Evolutionary conservation across 2,888 invertebrate species (phyloP), one percentile per base, ranked within the genome.

Genomic region (Chymomyza caudatula): DNA sequence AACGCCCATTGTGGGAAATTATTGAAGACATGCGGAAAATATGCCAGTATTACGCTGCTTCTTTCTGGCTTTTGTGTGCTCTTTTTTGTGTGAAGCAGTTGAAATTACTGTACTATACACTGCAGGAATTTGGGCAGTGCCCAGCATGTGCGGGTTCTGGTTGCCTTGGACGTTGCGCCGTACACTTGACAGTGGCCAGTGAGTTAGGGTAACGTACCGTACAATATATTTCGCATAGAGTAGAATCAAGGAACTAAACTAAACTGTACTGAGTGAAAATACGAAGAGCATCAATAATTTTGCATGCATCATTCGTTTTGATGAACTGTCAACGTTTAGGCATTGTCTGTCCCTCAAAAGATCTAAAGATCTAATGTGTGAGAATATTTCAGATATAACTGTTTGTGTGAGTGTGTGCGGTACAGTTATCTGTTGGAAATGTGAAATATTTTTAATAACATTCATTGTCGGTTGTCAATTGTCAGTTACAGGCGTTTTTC

Each of bases 251-350:
- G n/a, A n/a, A n/a, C n/a, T n/a, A n/a, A n/a, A n/a, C n/a, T n/a
- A n/a, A n/a, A 11, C 29, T 37, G 11, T 37, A 37, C 25, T 25
- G 25, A 25, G 5, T 25, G 25, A 25, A 25, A 37, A 44, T 53
- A 54, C 44, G 17, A 44, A 25, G 22, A 60, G 29, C 55, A 58
- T 63, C 47, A 63, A 66, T 70, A 66, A 88, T 88, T 88, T 86
- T 84, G 71, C 79, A 88, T 84, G 88, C 86, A 83, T 88, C 88
- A 88, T 88, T 83, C 87, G 83, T 67, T 84, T 84, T 87, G 87
- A 87, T 79, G 83, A 87, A 87, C 87, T 88, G 88, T 88, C 88
- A 88, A 84, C 86, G 71, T 77, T 82, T 73, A 72, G 70, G 56
- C 67, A 76, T 85, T 85, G 78, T 78, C 67, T 66, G 47, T 60